Evolutionary conservation across 1,140 invertebrate species (phyloP).

Genomic region (Diabrotica virgifera): DNA sequence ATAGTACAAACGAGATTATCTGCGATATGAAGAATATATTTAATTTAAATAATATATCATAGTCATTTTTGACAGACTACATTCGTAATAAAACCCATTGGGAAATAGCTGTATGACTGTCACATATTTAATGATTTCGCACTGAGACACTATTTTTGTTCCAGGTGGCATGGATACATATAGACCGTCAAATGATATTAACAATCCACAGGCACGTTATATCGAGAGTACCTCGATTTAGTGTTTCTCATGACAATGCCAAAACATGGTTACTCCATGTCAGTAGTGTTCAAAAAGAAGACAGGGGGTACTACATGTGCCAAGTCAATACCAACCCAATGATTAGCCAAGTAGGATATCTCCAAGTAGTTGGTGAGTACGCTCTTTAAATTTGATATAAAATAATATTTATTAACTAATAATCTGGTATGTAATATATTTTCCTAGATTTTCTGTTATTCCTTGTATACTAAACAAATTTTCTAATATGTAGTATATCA

Average conservation of each 20-base stretch:
- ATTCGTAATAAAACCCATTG: too few species aligned
- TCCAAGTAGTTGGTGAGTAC: conserved; percentile 90
- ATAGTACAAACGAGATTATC: too few species aligned
- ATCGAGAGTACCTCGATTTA: conserved; percentile 79
- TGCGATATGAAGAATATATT: too few species aligned
- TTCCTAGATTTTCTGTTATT: too few species aligned
- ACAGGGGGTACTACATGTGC: conserved; percentile 89
- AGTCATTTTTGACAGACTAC: too few species aligned
- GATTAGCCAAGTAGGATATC: conserved; percentile 90
- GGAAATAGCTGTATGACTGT: too few species aligned
- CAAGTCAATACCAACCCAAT: conserved; percentile 95
- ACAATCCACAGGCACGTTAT: conserved; percentile 90
- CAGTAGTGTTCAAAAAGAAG: conserved; percentile 81
- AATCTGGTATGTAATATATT: too few species aligned
- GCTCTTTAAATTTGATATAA: background rate
- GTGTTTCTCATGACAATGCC: conserved; percentile 85
- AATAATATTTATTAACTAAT: too few species aligned
- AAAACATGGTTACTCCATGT: conserved; percentile 89
- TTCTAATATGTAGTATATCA: too few species aligned
- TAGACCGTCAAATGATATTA: conserved; percentile 90
- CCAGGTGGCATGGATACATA: conserved; percentile 92
- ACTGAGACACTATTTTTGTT: conserved; percentile 32
- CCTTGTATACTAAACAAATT: too few species aligned
- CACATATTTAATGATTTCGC: too few species aligned
- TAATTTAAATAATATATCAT: too few species aligned